Base-by-base conservation (phyloP, 53 echinoderm and acorn worm genomes). In the Holothuria leucospilota region DNA sequence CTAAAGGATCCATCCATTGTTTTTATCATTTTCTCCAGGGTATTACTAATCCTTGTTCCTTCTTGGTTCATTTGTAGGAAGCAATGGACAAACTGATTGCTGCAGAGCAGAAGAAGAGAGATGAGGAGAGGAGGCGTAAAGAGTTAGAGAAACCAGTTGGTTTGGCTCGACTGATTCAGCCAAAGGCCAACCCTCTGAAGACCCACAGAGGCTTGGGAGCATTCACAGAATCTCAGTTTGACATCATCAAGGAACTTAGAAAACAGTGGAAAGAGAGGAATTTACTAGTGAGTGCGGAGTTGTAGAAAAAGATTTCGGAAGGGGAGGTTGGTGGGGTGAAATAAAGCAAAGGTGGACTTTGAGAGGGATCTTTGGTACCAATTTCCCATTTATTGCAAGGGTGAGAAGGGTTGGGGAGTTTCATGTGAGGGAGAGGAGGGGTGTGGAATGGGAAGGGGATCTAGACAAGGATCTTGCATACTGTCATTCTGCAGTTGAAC, bases 121-220 rank as follows among this genome's bases (percentile, higher is more conserved):
- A 82, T 7, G 89, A 94, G 59, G 89, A 93, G 88, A 85, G 85
- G 34, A 82, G 85, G 69, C 81, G 74, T n/a, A 62, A 72, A 68
- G 93, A 93, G 86, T 86, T 93, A n/a, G 88, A 93, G 79, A 95
- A 82, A 71, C 93, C 89, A 9, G 84, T 96, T 39, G 96, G 96
- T 25, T 86, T 96, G 40, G 96, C 96, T 6, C 69, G 92, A 24
- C 85, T 90, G 60, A 92, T 96, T 82, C 90, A 92, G 68, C 96
- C 96, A 38, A 69, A 34, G 20, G 90, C 96, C 7, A 88, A 82
- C 34, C 92, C 90, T 10, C 87, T 96, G 25, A 87, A 77, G 51
- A 90, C 92, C 16, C 96, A 96, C 72, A 62, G 96, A 67, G 96
- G 96, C 6, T 8, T 68, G 1, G 91, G 94, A 5, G 89, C 89